These are phyloP conservation scores for Paradisaea rubra DNA, from an alignment of 2,113 vertebrate genomes.

Conservation along the genomic window DNA sequence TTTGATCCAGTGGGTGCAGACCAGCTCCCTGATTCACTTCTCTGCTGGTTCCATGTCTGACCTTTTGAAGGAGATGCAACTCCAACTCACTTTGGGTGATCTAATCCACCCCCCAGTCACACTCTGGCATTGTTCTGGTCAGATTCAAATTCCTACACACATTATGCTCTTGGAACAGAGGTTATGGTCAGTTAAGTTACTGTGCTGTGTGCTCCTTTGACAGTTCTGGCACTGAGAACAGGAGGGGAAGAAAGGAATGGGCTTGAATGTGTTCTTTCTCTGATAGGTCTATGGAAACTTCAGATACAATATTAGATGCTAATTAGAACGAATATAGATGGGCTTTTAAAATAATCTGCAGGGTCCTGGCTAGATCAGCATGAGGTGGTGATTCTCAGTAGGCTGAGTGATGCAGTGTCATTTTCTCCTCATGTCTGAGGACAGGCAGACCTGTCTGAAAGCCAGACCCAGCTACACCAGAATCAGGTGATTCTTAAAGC, in stretches of 20 bases:
- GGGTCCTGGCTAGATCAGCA: background rate
- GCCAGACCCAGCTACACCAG: background rate
- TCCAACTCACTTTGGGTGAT: background rate
- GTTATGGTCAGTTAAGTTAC: background rate
- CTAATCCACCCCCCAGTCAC: background rate
- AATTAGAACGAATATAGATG: background rate
- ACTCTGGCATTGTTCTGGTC: background rate
- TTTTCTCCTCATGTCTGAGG: accelerated
- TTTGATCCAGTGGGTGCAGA: background rate
- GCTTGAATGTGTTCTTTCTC: background rate
- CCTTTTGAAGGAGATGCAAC: background rate
- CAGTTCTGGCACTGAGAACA: background rate
- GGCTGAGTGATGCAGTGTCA: background rate
- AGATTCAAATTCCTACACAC: background rate
- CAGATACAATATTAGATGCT: background rate
- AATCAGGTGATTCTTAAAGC: background rate
- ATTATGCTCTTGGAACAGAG: background rate
- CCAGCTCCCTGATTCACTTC: background rate
- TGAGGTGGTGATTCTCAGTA: background rate
- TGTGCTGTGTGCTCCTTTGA: background rate
- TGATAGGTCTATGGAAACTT: background rate
- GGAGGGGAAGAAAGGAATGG: background rate
- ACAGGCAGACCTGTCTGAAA: background rate
- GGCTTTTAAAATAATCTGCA: background rate
- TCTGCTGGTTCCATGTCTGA: background rate